Evolutionary conservation across 2,797 vertebrate genomes (phyloP).

Genomic region (Arctocebus calabarensis): DNA sequence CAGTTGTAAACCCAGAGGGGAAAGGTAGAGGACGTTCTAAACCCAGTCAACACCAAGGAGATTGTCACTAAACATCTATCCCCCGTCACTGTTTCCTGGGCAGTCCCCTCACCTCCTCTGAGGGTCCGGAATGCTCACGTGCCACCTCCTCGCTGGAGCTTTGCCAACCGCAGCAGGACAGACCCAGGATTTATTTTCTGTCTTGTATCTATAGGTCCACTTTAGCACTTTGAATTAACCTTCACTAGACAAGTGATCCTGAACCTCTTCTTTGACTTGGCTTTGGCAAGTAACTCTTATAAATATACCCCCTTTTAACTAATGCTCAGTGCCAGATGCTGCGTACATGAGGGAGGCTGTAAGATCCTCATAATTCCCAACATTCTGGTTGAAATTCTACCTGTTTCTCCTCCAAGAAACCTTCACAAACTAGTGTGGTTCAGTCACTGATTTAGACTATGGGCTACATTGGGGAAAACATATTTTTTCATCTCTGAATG

Average conservation of each 20-base stretch:
- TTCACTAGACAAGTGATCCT: not conserved
- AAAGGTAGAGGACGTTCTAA: not conserved
- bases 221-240: fast-evolving
- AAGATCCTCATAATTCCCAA: not conserved
- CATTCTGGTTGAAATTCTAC: not conserved
- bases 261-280: not conserved
- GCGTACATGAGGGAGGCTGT: not conserved
- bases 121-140: not conserved
- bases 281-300: not conserved
- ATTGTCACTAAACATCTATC: not conserved
- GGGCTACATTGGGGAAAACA: not conserved
- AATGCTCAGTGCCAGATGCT: not conserved
- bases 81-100: not conserved
- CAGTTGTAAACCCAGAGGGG: not conserved
- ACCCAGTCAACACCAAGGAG: not conserved
- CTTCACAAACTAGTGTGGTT: not conserved
- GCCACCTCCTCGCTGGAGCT: not conserved
- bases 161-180: not conserved
- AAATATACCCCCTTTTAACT: not conserved
- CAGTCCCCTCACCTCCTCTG: not conserved
- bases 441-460: not conserved
- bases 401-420: not conserved
- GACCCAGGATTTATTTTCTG: not conserved
- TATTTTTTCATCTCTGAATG: not conserved
- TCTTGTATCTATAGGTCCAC: not conserved